phyloP scores from a whole-genome alignment of 1,140 invertebrate genomes.

The Augochlora pura region DNA sequence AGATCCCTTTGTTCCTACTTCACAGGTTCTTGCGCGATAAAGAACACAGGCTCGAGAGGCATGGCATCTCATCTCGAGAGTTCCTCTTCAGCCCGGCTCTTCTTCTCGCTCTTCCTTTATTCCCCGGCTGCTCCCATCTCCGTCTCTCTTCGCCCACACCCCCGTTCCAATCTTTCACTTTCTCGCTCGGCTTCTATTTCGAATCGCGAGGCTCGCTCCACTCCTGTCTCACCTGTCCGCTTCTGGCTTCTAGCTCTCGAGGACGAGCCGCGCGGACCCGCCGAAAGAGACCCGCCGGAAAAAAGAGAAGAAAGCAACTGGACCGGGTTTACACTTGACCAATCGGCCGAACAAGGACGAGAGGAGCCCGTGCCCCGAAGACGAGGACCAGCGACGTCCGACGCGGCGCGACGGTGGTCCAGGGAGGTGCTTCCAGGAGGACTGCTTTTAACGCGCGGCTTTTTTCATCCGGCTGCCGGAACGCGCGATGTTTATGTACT shows the following conservation, averaged over 20 bases:
- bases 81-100: conserved; percentile 44
- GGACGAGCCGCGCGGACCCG: neutral
- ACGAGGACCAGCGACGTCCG: neutral
- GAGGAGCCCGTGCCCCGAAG: too few relatives aligned
- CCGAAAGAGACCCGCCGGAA: neutral
- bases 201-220: too few relatives aligned
- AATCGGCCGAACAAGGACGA: neutral
- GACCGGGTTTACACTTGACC: conserved; percentile 13
- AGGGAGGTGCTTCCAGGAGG: conserved; percentile 32
- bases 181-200: neutral
- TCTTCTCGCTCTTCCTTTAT: conserved; percentile 10
- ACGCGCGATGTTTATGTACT: conserved; percentile 34
- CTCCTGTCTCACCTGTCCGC: neutral
- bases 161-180: too few relatives aligned
- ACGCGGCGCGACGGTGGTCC: conserved; percentile 2
- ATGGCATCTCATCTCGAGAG: conserved; percentile 62
- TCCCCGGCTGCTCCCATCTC: conserved; percentile 12
- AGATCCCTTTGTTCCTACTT: conserved; percentile 69
- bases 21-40: conserved; percentile 69
- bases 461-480: conserved; percentile 28
- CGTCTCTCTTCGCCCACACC: too few relatives aligned
- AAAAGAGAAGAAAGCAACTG: neutral
- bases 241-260: conserved; percentile 1
- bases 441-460: conserved; percentile 43
- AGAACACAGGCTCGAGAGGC: conserved; percentile 64